Base-by-base conservation (phyloP, 2,113 vertebrate species). In the Ceyx margarethae region DNA sequence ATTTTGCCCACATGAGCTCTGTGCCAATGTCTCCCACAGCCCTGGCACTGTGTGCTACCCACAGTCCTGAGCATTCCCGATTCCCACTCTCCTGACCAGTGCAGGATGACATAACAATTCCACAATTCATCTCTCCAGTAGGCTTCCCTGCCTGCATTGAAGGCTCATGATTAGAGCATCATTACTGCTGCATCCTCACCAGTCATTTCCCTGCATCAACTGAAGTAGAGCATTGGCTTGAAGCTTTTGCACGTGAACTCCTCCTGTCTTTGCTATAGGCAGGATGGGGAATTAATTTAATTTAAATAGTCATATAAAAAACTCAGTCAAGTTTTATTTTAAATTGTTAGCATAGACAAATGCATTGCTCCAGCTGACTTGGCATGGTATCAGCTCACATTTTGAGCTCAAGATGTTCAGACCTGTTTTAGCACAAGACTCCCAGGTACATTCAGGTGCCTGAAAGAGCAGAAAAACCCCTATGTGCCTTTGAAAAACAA, bases 161-260 rank as follows among this genome's bases (percentile, higher is more conserved):
- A 35, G 29, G n/a, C 21, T 25, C 61, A 16, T 1, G 0, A 5
- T 15, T 20, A 40, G 0, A 42, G 57, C n/a, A 61, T 45, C 58
- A 50, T 77, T 21, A 0, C 7, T 2, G 16, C 60, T 19, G 23
- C 6, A 25, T 4, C 18, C 23, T 31, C 54, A 57, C 14, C 45
- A 58, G 75, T 31, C 45, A 26, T 37, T 40, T 62, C 54, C 33
- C 13, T 29, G 33, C 51, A 67, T 43, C 46, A 26, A 1, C 31
- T 15, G 31, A 88, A 66, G 56, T 51, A 81, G 31, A 81, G 80
- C 60, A 3, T 5, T 37, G 46, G 50, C 11, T 54, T 43, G 65
- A 74, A 64, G 40, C 22, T 16, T 37, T 71, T 62, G 51, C 1
- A 0, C 17, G n/a, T 71, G 28, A 15, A 20, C 21, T 81, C 60